phyloP scores from a whole-genome alignment of 2,888 invertebrate genomes.

The Heliconius charithonia region DNA sequence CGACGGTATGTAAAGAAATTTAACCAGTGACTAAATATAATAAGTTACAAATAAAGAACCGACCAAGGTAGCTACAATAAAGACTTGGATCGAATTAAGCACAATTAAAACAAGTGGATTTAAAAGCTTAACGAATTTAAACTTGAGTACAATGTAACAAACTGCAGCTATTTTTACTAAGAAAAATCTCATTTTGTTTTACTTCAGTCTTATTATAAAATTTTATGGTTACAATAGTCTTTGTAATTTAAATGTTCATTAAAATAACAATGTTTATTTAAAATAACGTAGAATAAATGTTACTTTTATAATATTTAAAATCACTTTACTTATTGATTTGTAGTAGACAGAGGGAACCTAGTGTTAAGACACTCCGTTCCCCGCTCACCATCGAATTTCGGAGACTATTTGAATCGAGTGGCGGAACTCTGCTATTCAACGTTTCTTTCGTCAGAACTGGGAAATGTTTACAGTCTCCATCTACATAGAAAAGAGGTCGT shows the following conservation, averaged over 20 bases:
- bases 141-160: conserved; percentile 15
- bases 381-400: too few relatives aligned
- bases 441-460: too few relatives aligned
- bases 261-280: background rate
- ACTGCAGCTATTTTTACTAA: conserved; percentile 17
- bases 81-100: conserved; percentile 12
- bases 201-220: background rate
- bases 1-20: background rate
- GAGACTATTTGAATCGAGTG: too few relatives aligned
- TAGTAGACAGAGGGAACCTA: too few relatives aligned
- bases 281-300: background rate
- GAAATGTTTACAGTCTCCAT: too few relatives aligned
- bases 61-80: conserved; percentile 9
- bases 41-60: background rate
- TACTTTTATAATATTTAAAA: too few relatives aligned
- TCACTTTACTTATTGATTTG: too few relatives aligned
- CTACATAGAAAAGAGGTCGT: too few relatives aligned
- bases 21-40: background rate
- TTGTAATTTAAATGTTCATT: background rate
- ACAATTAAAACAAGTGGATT: conserved; percentile 17
- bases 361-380: too few relatives aligned
- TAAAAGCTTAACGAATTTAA: conserved; percentile 21
- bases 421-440: too few relatives aligned
- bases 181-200: conserved; percentile 15
- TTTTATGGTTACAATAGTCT: background rate